Conservation (phyloP, 92 coral and sea anemone genomes). For the Paramuricea clavata region DNA sequence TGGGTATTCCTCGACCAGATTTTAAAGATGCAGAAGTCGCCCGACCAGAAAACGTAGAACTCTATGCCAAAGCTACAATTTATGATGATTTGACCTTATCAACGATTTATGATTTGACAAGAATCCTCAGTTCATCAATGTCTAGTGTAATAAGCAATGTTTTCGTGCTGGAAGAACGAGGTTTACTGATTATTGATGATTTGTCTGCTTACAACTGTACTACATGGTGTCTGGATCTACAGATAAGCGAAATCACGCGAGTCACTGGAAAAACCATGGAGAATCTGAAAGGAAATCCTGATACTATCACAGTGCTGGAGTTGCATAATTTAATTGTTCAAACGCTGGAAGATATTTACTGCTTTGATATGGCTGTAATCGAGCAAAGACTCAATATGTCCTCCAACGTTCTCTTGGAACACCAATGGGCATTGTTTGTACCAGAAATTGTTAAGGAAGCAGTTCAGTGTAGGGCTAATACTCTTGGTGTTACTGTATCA, state of each 20-base stretch:
- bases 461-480: conserved; percentile 33
- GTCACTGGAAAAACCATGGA: conserved; percentile 36
- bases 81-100: conserved; percentile 45
- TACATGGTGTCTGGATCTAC: conserved; percentile 35
- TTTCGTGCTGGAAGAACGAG: conserved; percentile 3
- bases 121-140: background rate
- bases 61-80: conserved; percentile 34
- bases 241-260: conserved; percentile 28
- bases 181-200: background rate
- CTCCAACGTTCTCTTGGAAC: conserved; percentile 1
- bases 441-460: conserved; percentile 27
- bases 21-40: background rate
- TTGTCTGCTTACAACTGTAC: conserved; percentile 33
- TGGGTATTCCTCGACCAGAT: conserved; percentile 39
- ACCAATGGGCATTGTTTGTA: conserved; percentile 32
- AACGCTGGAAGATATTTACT: conserved; percentile 46
- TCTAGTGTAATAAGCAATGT: background rate
- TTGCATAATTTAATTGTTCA: conserved; percentile 25
- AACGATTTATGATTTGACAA: background rate
- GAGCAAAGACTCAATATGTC: conserved; percentile 26
- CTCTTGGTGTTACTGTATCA: conserved; percentile 13
- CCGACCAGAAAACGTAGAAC: background rate
- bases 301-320: conserved; percentile 23
- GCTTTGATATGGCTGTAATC: conserved; percentile 31
- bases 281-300: conserved; percentile 16